A percentile compares a stretch with the other conserved stretches of the same genome.
These are phyloP conservation scores for Callorhinus ursinus DNA, from an alignment of 2,113 vertebrate species.

Conservation along the genomic window DNA sequence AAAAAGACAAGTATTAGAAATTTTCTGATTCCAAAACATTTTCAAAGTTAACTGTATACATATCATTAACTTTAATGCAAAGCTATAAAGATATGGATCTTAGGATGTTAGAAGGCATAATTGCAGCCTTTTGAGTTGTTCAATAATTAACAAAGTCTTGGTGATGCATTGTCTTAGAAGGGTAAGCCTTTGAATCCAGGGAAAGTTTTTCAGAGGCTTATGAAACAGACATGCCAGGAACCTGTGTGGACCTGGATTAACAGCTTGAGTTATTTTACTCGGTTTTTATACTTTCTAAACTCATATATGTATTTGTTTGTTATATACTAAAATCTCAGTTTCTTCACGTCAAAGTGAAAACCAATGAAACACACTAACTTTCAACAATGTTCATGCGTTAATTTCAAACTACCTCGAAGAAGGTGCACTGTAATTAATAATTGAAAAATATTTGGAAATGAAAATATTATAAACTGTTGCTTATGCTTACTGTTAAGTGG, in stretches of 20 bases:
- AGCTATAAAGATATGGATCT: neutral
- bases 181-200: neutral
- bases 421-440: neutral
- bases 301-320: neutral
- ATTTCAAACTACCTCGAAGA: neutral
- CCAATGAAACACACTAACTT: neutral
- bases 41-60: constrained; percentile 1
- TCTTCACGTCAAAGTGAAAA: constrained; percentile 35
- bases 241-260: neutral
- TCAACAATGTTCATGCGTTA: neutral
- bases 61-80: neutral
- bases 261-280: neutral
- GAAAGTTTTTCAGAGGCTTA: constrained; percentile 41
- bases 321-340: constrained; percentile 24
- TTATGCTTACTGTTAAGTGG: neutral
- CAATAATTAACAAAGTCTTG: neutral
- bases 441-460: constrained; percentile 4
- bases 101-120: neutral
- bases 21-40: constrained; percentile 11
- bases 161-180: neutral
- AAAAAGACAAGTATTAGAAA: neutral
- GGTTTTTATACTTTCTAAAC: neutral
- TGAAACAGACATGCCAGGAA: neutral
- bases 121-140: neutral
- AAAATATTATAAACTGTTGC: neutral